A percentile compares a stretch with the other conserved stretches of the same genome.
Conservation (phyloP, 2,113 vertebrate genomes). For the Hemichromis elongatus region DNA sequence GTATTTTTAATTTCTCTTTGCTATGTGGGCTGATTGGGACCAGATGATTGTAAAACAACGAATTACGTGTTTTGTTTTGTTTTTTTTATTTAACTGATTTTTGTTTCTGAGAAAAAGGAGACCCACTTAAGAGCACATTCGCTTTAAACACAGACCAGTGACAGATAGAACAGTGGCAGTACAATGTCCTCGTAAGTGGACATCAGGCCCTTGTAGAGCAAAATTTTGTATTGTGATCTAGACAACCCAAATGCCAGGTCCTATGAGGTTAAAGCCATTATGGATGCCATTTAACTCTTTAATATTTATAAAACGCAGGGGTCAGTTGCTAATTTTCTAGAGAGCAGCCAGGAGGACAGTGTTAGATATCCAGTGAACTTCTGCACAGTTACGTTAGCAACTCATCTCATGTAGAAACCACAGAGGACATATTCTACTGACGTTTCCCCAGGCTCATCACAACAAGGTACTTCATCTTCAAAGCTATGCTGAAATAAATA, state of each 20-base stretch:
- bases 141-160: no score
- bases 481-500: neutral
- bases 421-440: neutral
- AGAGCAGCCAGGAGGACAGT: neutral
- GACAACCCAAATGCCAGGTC: no score
- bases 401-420: neutral
- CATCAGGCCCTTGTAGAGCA: no score
- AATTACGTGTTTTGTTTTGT: no score
- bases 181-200: no score
- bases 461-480: neutral
- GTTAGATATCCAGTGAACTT: neutral
- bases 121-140: no score
- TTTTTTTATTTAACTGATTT: no score
- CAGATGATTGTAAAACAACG: neutral
- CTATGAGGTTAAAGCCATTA: no score
- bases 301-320: neutral
- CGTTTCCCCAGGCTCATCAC: neutral
- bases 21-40: neutral
- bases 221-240: no score
- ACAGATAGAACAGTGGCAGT: no score
- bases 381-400: neutral
- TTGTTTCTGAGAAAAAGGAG: no score
- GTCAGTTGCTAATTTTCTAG: neutral
- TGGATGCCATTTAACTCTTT: no score
- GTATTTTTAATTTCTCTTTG: neutral